Evolutionary conservation across 92 coral and sea anemone genomes (phyloP).

Genomic region (Plumapathes pennacea): DNA sequence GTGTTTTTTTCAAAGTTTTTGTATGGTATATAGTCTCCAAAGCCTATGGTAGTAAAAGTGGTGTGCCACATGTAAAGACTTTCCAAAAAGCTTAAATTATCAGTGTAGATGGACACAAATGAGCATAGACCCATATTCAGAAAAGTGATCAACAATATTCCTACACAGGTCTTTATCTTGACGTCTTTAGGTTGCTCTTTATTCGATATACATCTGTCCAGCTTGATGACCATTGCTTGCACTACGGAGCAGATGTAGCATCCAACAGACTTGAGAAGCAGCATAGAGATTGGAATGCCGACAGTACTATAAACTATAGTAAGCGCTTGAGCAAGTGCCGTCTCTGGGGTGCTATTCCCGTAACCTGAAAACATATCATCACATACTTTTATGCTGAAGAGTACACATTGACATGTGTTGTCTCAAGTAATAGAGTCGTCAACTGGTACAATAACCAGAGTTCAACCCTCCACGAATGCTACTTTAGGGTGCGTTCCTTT

Average conservation of each 20-base stretch:
- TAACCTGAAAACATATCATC: constrained; percentile 15
- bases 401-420: no score
- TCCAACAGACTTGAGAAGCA: constrained; percentile 53
- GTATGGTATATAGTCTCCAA: constrained; percentile 4
- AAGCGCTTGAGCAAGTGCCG: constrained; percentile 37
- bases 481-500: no score
- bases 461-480: no score
- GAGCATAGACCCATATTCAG: neutral
- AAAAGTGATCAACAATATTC: neutral
- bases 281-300: constrained; percentile 56
- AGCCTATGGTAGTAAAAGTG: constrained; percentile 14
- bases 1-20: no score
- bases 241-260: constrained; percentile 30
- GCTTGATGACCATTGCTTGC: constrained; percentile 1
- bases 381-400: no score
- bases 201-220: constrained; percentile 12
- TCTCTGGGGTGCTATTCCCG: constrained; percentile 53
- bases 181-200: neutral
- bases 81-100: neutral
- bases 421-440: no score
- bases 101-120: neutral
- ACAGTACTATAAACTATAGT: constrained; percentile 34
- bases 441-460: no score
- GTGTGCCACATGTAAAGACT: constrained; percentile 4
- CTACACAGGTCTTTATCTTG: neutral